phyloP scores from a whole-genome alignment of 2,888 invertebrate genomes.

The Drosophila melanosoma region DNA sequence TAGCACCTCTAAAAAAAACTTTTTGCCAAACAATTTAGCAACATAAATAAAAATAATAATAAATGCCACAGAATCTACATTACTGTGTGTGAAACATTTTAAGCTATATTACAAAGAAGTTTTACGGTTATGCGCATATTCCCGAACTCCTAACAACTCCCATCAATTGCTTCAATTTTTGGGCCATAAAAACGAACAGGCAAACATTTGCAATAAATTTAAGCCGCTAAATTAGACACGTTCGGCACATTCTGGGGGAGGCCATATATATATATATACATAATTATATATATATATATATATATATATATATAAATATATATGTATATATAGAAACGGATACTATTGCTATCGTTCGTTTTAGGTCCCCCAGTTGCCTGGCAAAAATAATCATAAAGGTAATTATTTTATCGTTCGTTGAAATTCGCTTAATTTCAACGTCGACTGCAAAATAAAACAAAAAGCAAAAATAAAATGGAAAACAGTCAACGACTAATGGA shows the following conservation, averaged over 20 bases:
- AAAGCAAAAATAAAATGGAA: slow-evolving; percentile 10
- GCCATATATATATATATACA: slow-evolving; percentile 1
- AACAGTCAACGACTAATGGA: slow-evolving; percentile 53
- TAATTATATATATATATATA: slow-evolving; percentile 1
- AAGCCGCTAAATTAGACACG: slow-evolving; percentile 75
- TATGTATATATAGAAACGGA: not conserved
- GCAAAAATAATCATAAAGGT: slow-evolving; percentile 75
- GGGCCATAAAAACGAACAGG: slow-evolving; percentile 65
- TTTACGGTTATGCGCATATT: slow-evolving; percentile 36
- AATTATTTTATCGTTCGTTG: slow-evolving; percentile 75
- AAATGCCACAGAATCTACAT: not conserved
- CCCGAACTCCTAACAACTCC: slow-evolving; percentile 40
- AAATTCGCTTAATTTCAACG: slow-evolving; percentile 71
- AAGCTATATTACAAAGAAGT: slow-evolving; percentile 15
- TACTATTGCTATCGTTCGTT: slow-evolving; percentile 24
- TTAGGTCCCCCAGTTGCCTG: slow-evolving; percentile 3
- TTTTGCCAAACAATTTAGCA: not conserved
- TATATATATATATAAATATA: not conserved
- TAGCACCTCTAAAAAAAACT: not conserved
- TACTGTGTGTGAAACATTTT: not conserved
- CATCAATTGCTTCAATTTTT: slow-evolving; percentile 47
- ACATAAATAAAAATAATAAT: slow-evolving; percentile 2
- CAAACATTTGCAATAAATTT: slow-evolving; percentile 72
- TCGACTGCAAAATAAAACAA: slow-evolving; percentile 31
- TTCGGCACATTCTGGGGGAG: slow-evolving; percentile 54